phyloP scores from a whole-genome alignment of 2,797 vertebrate species.

The Falco cherrug region DNA sequence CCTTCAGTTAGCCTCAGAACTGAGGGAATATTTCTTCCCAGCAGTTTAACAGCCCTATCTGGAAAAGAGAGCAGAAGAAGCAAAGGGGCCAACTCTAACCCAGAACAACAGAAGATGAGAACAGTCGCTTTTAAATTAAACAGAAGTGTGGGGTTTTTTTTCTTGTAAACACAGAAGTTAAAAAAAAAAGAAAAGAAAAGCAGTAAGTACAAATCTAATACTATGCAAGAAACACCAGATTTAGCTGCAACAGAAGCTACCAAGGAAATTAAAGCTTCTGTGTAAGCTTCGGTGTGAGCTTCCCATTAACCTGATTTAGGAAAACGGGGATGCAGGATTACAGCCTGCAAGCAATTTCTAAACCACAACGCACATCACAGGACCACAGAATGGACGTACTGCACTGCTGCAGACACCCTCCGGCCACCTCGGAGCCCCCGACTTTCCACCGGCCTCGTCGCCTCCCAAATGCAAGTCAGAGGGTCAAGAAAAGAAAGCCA shows the following conservation, averaged over 20 bases:
- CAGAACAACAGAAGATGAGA: not conserved
- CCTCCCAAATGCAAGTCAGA: not conserved
- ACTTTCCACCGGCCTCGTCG: not conserved
- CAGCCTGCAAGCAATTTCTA: not conserved
- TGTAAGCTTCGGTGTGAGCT: not conserved
- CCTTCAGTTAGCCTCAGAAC: slow-evolving; percentile 15
- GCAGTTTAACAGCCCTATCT: slow-evolving; percentile 59
- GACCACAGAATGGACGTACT: not conserved
- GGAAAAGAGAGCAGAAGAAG: slow-evolving; percentile 2
- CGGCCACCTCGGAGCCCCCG: not conserved
- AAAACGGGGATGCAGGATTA: not conserved
- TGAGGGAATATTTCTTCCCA: slow-evolving; percentile 46
- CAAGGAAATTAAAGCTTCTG: not conserved
- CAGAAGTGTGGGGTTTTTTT: rapidly evolving
- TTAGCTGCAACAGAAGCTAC: not conserved
- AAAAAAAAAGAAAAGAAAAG: not conserved
- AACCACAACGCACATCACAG: rapidly evolving
- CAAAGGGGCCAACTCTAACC: not conserved
- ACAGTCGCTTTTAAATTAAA: not conserved
- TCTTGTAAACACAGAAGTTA: not conserved
- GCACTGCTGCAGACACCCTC: not conserved
- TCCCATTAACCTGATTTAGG: not conserved
- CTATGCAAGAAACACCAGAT: not conserved
- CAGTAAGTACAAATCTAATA: not conserved
- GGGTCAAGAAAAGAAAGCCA: not conserved